These are phyloP conservation scores for Chironex yamaguchii DNA, from an alignment of 30 jellyfish, hydroid and myxozoan species.

Conservation along the genomic window DNA sequence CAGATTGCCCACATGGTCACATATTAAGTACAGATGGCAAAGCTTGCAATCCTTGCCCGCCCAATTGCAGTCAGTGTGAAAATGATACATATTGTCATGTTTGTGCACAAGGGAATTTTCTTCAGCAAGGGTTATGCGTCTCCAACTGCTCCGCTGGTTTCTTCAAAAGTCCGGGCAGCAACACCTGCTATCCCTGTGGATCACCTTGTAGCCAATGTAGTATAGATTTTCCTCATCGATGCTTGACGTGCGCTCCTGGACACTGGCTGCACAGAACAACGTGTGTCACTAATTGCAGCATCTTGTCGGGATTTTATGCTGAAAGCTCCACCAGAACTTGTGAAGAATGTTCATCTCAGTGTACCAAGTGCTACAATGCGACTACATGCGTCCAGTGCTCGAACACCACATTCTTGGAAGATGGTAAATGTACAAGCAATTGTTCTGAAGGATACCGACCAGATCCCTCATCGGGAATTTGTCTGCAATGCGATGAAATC, in stretches of 20 bases:
- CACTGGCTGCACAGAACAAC: constrained; percentile 22
- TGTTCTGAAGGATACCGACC: not conserved
- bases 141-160: constrained; percentile 57
- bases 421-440: not conserved
- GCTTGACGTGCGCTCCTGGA: constrained; percentile 52
- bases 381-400: not conserved
- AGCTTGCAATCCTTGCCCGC: not conserved
- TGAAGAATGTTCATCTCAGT: constrained; percentile 3
- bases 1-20: not conserved
- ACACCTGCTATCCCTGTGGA: constrained; percentile 29
- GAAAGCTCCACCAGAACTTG: constrained; percentile 13
- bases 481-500: not conserved
- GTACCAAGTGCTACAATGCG: not conserved
- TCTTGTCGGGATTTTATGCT: not conserved
- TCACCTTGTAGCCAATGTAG: constrained; percentile 35
- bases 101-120: constrained; percentile 33
- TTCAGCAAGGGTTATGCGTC: constrained; percentile 57
- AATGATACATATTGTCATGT: constrained; percentile 35
- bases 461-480: not conserved
- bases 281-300: constrained; percentile 42
- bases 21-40: not conserved
- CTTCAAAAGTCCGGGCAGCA: constrained; percentile 5
- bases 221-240: constrained; percentile 6
- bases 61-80: constrained; percentile 51
- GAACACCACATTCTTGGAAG: not conserved